These are phyloP conservation scores for Mustela nigripes DNA, from an alignment of 2,113 vertebrate genomes.

Conservation along the genomic window DNA sequence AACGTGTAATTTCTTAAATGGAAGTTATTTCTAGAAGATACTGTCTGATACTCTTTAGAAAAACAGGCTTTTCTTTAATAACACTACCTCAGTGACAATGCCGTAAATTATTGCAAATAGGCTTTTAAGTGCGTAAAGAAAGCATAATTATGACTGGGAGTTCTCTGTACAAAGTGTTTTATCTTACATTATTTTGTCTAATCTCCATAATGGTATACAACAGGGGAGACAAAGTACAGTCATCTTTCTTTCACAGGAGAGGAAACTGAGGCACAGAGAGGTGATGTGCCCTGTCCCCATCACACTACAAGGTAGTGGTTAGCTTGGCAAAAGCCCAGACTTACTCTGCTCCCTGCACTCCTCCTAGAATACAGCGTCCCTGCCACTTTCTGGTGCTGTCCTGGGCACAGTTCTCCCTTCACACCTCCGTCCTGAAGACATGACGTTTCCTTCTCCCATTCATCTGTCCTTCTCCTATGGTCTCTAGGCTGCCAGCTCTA, in stretches of 20 bases:
- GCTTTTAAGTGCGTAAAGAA: constrained; percentile 62
- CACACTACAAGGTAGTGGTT: neutral
- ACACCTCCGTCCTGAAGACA: neutral
- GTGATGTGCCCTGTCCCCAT: neutral
- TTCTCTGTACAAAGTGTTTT: constrained; percentile 46
- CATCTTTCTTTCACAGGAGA: constrained; percentile 30
- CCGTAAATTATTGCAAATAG: constrained; percentile 55
- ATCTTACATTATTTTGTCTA: constrained; percentile 64
- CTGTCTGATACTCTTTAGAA: constrained; percentile 51
- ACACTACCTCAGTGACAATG: neutral
- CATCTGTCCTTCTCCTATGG: neutral
- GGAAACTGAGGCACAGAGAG: constrained; percentile 53
- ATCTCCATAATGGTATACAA: constrained; percentile 37
- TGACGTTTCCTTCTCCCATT: neutral
- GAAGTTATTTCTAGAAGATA: constrained; percentile 58
- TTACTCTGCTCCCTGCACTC: neutral
- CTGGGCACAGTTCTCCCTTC: neutral
- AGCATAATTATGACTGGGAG: constrained; percentile 39
- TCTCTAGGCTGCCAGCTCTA: neutral
- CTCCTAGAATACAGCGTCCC: neutral
- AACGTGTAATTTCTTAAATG: constrained; percentile 55
- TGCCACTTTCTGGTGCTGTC: neutral
- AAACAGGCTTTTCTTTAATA: constrained; percentile 58
- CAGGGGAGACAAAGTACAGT: neutral
- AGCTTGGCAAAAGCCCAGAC: neutral